Percentiles rank a stretch among this genome's conserved stretches.
phyloP scores from a whole-genome alignment of 2,888 invertebrate species.

The Cyclophora punctaria region DNA sequence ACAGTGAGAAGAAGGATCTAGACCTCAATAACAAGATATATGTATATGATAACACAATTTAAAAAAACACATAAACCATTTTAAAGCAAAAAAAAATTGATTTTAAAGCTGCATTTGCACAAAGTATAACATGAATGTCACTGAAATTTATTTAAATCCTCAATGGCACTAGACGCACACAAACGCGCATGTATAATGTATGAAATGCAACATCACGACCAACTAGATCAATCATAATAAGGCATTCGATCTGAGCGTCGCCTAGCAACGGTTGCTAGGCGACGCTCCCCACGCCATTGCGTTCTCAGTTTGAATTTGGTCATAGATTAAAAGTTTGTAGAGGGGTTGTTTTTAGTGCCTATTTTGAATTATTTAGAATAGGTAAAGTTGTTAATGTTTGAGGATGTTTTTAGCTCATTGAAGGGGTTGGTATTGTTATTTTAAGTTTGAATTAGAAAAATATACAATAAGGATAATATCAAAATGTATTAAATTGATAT shows the following conservation, averaged over 20 bases:
- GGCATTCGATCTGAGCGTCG: constrained; percentile 18
- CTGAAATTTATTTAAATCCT: neutral
- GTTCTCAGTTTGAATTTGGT: neutral
- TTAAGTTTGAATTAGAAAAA: no score
- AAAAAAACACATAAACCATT: neutral
- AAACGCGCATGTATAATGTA: neutral
- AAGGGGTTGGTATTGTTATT: neutral
- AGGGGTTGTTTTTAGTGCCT: no score
- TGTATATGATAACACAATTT: no score
- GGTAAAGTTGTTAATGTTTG: no score
- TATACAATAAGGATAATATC: no score
- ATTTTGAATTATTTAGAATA: no score
- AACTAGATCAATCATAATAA: neutral
- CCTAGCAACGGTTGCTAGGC: constrained; percentile 47
- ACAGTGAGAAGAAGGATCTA: no score
- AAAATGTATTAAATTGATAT: no score
- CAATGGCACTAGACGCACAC: neutral
- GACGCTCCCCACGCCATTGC: constrained; percentile 34
- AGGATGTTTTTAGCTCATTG: neutral
- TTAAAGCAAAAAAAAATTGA: no score
- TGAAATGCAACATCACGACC: constrained; percentile 1
- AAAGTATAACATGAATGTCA: neutral
- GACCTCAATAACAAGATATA: no score
- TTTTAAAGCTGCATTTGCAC: no score
- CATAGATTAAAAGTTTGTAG: no score